Conservation (phyloP, 2,888 invertebrate genomes). For the Volucella bombylans region DNA sequence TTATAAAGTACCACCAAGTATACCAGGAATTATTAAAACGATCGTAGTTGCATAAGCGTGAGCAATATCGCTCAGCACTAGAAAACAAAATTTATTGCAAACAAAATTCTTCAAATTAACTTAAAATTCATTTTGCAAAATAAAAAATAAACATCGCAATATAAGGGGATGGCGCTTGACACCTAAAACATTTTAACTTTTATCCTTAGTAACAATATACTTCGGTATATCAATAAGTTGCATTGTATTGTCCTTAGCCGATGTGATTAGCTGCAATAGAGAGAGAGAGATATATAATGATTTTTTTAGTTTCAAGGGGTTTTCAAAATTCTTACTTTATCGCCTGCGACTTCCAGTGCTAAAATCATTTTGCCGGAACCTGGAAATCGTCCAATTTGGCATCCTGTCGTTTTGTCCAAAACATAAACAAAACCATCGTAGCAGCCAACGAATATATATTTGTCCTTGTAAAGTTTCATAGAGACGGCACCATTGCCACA, state of each 20-base stretch:
- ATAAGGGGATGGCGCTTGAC: constrained; percentile 11
- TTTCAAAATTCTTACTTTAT: constrained; percentile 83
- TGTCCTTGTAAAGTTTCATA: constrained; percentile 86
- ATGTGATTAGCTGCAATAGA: constrained; percentile 85
- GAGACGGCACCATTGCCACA: constrained; percentile 89
- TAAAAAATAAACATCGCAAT: constrained; percentile 15
- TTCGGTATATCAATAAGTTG: constrained; percentile 86
- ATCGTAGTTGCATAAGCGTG: background rate
- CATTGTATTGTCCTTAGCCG: constrained; percentile 87
- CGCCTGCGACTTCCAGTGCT: constrained; percentile 86
- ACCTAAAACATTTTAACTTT: constrained; percentile 45
- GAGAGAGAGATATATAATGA: constrained; percentile 6
- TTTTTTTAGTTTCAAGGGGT: background rate
- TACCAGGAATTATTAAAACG: too few species aligned
- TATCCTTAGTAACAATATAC: constrained; percentile 72
- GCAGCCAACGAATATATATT: constrained; percentile 88
- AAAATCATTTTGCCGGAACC: constrained; percentile 89
- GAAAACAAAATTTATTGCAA: background rate
- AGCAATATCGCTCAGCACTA: background rate
- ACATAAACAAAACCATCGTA: constrained; percentile 91
- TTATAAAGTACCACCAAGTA: too few species aligned
- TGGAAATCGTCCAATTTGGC: constrained; percentile 85
- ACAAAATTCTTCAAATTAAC: constrained; percentile 25
- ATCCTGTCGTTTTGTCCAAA: constrained; percentile 83
- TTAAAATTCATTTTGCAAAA: constrained; percentile 35